A percentile compares a stretch with the other conserved stretches of the same genome.
These are phyloP conservation scores for Paratrypauchen microcephalus DNA, from an alignment of 2,797 vertebrate species.

Conservation along the genomic window DNA sequence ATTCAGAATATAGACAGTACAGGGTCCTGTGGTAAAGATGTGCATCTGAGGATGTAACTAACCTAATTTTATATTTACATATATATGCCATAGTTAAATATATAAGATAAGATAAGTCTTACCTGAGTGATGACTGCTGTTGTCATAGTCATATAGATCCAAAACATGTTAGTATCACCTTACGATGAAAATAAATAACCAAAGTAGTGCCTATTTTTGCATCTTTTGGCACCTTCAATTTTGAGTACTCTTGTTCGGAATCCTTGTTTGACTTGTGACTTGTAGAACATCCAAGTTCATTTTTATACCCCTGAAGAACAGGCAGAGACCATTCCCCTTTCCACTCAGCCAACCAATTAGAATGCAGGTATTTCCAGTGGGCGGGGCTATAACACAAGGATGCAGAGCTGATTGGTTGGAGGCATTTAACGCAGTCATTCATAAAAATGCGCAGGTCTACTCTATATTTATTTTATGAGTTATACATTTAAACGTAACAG, in stretches of 20 bases:
- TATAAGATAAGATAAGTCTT: conserved; percentile 27
- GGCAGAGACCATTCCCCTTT: conserved; percentile 38
- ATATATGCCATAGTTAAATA: too few relatives aligned
- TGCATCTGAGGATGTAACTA: not conserved
- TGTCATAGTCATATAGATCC: conserved; percentile 60
- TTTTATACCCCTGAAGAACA: conserved; percentile 48
- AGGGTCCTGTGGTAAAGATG: not conserved
- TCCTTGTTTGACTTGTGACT: conserved; percentile 11
- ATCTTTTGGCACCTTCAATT: not conserved
- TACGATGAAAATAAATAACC: conserved; percentile 19
- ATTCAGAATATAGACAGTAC: not conserved
- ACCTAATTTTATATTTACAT: too few relatives aligned
- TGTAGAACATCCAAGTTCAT: conserved; percentile 11
- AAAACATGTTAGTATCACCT: conserved; percentile 50
- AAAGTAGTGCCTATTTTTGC: not conserved
- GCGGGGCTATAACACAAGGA: conserved; percentile 35
- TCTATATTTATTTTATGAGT: conserved; percentile 68
- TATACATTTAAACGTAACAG: conserved; percentile 60
- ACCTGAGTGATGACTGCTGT: conserved; percentile 66
- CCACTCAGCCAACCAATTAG: conserved; percentile 56
- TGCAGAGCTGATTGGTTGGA: conserved; percentile 48
- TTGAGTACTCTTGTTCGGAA: not conserved
- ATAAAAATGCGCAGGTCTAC: conserved; percentile 65
- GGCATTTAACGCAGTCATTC: conserved; percentile 71
- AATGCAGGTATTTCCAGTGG: conserved; percentile 40